Conservation (phyloP, 2,113 vertebrate species). For the rabbit (Oryctolagus cuniculus) region DNA sequence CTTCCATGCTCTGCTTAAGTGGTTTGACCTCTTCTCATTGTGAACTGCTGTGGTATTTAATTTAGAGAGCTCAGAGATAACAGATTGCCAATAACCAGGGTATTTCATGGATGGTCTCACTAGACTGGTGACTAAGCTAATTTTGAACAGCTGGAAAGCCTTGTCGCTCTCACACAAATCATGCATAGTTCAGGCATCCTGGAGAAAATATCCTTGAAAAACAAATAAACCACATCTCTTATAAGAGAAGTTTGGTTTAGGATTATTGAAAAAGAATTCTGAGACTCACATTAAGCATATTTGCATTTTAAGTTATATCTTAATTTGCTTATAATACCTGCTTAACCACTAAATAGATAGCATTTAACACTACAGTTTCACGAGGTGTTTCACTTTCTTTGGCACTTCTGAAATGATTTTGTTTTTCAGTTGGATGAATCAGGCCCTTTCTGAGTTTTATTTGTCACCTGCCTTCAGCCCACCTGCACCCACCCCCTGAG, state of each 20-base stretch:
- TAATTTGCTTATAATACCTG: constrained; percentile 26
- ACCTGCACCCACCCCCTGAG: fast-evolving
- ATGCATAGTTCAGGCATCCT: background rate
- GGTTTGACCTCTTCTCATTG: constrained; percentile 54
- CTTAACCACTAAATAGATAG: background rate
- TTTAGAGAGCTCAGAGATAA: constrained; percentile 56
- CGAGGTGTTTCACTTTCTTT: background rate
- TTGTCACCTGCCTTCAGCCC: background rate
- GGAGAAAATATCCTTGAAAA: constrained; percentile 51
- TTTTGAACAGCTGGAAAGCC: constrained; percentile 51
- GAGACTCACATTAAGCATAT: background rate
- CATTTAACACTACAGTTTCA: background rate
- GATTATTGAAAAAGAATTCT: background rate
- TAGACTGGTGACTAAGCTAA: constrained; percentile 52
- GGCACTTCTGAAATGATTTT: background rate
- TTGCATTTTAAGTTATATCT: constrained; percentile 11
- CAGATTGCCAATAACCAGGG: constrained; percentile 39
- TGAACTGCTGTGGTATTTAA: constrained; percentile 46
- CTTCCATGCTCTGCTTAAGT: constrained; percentile 42
- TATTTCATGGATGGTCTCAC: constrained; percentile 61
- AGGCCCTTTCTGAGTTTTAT: background rate
- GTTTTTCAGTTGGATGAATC: background rate
- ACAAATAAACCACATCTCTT: background rate
- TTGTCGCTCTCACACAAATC: constrained; percentile 23
- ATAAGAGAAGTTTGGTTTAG: background rate